Evolutionary conservation across 2,888 invertebrate genomes (phyloP).

Genomic region (Dicyrtoma fusca): DNA sequence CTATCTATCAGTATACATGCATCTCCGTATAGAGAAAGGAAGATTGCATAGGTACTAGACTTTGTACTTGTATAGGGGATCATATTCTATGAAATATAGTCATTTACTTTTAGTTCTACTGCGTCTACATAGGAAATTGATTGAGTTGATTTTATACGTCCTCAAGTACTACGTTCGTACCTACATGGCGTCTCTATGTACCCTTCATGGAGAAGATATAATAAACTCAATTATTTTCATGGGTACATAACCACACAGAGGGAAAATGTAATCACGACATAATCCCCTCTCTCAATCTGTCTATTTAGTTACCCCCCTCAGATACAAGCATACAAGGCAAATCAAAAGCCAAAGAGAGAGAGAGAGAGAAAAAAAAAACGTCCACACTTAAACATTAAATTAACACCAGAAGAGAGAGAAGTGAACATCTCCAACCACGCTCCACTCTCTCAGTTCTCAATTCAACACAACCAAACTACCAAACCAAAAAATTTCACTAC

Average conservation of each 20-base stretch:
- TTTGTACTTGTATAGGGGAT: too few relatives aligned
- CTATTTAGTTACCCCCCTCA: slow-evolving; percentile 35
- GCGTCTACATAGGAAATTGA: slow-evolving; percentile 6
- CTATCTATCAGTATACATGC: too few relatives aligned
- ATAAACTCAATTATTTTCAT: slow-evolving; percentile 37
- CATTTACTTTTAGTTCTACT: too few relatives aligned
- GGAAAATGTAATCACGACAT: slow-evolving; percentile 36
- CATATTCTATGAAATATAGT: too few relatives aligned
- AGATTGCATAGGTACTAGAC: too few relatives aligned
- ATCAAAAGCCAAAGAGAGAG: not conserved
- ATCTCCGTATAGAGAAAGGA: too few relatives aligned
- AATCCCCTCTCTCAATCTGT: slow-evolving; percentile 37
- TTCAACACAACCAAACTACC: too few relatives aligned
- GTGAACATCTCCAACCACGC: slow-evolving; percentile 9
- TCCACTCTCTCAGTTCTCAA: too few relatives aligned
- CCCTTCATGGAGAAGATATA: slow-evolving; percentile 16
- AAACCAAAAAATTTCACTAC: too few relatives aligned
- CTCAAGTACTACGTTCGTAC: too few relatives aligned
- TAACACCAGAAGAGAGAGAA: slow-evolving; percentile 17
- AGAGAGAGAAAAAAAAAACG: not conserved
- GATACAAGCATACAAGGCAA: not conserved
- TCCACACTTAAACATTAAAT: slow-evolving; percentile 23
- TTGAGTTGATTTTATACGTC: slow-evolving; percentile 8
- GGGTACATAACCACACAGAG: slow-evolving; percentile 32
- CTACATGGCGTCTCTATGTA: too few relatives aligned